These are phyloP conservation scores for Schizopygopsis pylzovi DNA, from an alignment of 2,797 vertebrate genomes.

Conservation along the genomic window DNA sequence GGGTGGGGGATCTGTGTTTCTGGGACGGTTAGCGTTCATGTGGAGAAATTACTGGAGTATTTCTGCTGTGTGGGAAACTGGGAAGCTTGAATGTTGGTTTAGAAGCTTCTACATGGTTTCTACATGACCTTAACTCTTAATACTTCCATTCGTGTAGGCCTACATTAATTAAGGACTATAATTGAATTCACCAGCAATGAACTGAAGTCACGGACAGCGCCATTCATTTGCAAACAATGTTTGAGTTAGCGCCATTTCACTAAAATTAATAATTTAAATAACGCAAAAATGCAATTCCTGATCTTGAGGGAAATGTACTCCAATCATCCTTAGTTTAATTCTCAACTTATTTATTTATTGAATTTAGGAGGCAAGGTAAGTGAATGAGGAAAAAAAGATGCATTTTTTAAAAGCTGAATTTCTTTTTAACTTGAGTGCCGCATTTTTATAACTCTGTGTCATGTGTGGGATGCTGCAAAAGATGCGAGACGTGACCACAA, in stretches of 20 bases:
- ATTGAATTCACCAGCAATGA: neutral
- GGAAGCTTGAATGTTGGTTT: conserved; percentile 20
- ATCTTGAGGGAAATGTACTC: neutral
- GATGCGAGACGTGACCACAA: neutral
- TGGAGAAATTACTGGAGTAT: conserved; percentile 34
- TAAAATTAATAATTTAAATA: neutral
- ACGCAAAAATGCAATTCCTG: neutral
- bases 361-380: neutral
- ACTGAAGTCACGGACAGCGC: neutral
- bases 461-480: neutral
- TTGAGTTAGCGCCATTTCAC: neutral
- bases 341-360: neutral
- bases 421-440: neutral
- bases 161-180: neutral
- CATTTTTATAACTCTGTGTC: neutral
- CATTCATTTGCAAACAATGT: neutral
- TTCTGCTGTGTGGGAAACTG: conserved; percentile 1
- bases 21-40: conserved; percentile 14
- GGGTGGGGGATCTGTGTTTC: conserved; percentile 23
- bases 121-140: neutral
- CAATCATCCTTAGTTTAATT: neutral
- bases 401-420: neutral
- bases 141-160: neutral
- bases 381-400: neutral
- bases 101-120: neutral